phyloP scores from a whole-genome alignment of 2,113 vertebrate species.

The Scartelaos histophorus region DNA sequence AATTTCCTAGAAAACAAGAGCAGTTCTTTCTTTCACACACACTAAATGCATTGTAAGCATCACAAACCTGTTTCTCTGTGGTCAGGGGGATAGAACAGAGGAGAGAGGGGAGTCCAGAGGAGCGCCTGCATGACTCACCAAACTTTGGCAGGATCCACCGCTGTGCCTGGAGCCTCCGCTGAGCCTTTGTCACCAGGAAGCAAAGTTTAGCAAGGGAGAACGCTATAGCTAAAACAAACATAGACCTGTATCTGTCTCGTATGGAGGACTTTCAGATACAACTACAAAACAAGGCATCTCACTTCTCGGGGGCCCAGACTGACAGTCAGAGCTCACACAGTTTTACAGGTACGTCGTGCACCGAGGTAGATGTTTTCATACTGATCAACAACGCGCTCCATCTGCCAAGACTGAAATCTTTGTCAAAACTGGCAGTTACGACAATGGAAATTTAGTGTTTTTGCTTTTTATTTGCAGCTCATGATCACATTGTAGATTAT shows the following conservation, averaged over 20 bases:
- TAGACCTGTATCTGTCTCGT: background rate
- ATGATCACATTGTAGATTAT: background rate
- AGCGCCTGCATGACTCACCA: slow-evolving; percentile 5
- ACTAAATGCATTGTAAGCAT: background rate
- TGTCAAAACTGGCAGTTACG: background rate
- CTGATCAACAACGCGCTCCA: background rate
- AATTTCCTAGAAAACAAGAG: no score
- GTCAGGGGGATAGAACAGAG: background rate
- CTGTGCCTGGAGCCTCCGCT: background rate
- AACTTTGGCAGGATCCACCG: background rate
- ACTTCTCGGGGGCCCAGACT: background rate
- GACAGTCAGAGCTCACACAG: slow-evolving; percentile 3
- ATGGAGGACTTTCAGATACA: slow-evolving; percentile 19
- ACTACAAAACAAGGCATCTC: slow-evolving; percentile 9
- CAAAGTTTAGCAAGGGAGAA: slow-evolving; percentile 9
- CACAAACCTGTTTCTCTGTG: background rate
- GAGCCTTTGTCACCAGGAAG: slow-evolving; percentile 18
- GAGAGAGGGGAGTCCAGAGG: background rate
- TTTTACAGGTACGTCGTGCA: slow-evolving; percentile 1
- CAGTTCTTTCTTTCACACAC: background rate
- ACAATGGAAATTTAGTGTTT: background rate
- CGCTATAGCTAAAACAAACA: slow-evolving; percentile 8
- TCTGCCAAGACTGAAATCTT: background rate
- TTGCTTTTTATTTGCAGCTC: background rate
- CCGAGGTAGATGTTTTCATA: background rate